Conservation (phyloP, 2,888 invertebrate species). For the Coleophora flavipennella region DNA sequence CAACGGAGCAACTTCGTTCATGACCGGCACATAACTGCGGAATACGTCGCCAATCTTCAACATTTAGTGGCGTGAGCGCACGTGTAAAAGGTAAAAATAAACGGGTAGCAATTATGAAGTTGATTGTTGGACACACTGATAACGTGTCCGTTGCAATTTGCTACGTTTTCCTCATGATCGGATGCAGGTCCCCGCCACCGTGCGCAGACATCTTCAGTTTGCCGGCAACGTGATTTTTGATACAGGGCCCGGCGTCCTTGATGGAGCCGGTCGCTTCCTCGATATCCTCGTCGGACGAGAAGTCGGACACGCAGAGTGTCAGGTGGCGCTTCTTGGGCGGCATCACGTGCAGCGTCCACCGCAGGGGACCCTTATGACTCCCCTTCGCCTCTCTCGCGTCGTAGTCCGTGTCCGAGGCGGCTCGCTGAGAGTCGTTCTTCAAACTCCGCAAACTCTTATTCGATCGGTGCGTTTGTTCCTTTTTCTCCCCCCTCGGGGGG, state of each 20-base stretch:
- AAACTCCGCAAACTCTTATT: conserved; percentile 37
- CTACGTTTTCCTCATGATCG: conserved; percentile 56
- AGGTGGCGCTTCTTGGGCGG: conserved; percentile 58
- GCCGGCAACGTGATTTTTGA: conserved; percentile 38
- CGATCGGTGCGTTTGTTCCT: conserved; percentile 46
- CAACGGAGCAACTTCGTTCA: conserved; percentile 12
- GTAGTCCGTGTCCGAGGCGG: conserved; percentile 61
- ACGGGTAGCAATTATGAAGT: conserved; percentile 18
- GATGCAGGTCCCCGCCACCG: conserved; percentile 59
- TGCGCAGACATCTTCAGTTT: conserved; percentile 55
- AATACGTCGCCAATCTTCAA: conserved; percentile 19
- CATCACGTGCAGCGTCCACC: conserved; percentile 51
- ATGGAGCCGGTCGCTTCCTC: conserved; percentile 37
- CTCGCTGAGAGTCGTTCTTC: conserved; percentile 45
- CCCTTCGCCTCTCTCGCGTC: conserved; percentile 41
- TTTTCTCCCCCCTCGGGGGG: conserved; percentile 71
- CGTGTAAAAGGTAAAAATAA: conserved; percentile 32
- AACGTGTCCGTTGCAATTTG: conserved; percentile 1
- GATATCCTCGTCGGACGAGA: conserved; percentile 55
- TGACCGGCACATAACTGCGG: conserved; percentile 18
- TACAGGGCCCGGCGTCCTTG: conserved; percentile 46
- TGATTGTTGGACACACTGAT: conserved; percentile 11
- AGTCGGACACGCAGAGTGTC: conserved; percentile 51
- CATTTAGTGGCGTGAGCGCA: conserved; percentile 28
- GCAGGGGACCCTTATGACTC: conserved; percentile 44